phyloP scores from a whole-genome alignment of 1,140 invertebrate species.

The Papilio aristodemus region DNA sequence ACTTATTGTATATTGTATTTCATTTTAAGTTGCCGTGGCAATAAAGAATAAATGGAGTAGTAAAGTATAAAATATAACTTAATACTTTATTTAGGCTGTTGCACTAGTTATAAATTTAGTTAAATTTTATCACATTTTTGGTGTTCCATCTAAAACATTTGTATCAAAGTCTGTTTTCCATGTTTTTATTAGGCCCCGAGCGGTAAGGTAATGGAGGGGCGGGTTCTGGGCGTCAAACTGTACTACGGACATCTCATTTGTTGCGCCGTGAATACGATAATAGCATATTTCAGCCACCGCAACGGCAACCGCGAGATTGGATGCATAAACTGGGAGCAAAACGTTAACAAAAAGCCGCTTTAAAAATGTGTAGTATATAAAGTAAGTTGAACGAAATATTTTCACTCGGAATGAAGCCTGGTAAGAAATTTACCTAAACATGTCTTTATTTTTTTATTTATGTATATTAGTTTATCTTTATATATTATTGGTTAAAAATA shows the following conservation, averaged over 20 bases:
- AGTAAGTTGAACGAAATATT: no score
- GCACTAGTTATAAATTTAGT: no score
- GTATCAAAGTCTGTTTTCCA: constrained; percentile 32
- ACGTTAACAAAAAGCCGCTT: not conserved
- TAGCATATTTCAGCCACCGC: constrained; percentile 57
- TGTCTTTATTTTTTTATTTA: no score
- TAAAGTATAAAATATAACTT: no score
- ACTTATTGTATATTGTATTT: no score
- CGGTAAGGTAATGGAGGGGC: constrained; percentile 62
- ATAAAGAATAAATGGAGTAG: no score
- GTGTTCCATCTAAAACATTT: constrained; percentile 21
- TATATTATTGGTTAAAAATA: no score
- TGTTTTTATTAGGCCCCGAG: constrained; percentile 52
- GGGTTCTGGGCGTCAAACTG: constrained; percentile 48
- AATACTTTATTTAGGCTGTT: no score
- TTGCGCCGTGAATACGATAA: constrained; percentile 53
- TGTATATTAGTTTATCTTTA: no score
- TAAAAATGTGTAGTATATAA: not conserved
- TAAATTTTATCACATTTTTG: not conserved
- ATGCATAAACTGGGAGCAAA: constrained; percentile 9
- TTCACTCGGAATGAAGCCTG: no score
- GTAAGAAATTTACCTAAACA: no score
- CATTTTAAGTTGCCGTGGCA: no score
- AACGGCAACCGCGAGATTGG: constrained; percentile 19
- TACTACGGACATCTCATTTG: constrained; percentile 58